Evolutionary conservation across 2,888 invertebrate genomes (phyloP).

Genomic region (Argyresthia goedartella): DNA sequence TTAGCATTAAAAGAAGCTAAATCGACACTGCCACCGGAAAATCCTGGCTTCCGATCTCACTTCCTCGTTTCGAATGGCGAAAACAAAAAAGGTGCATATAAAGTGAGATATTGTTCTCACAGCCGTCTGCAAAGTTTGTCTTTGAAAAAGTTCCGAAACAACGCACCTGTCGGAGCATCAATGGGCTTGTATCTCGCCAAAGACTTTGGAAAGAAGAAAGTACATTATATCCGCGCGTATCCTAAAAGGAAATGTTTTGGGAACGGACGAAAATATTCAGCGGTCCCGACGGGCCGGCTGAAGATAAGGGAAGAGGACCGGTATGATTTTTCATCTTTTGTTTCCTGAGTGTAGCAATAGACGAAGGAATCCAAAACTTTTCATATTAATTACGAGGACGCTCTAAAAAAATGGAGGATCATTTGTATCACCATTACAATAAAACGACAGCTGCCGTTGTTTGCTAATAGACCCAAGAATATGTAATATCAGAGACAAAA

Average conservation of each 20-base stretch:
- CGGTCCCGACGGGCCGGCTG: too few relatives aligned
- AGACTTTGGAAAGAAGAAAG: not conserved
- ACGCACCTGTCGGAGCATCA: constrained; percentile 41
- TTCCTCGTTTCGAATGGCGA: not conserved
- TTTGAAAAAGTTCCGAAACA: constrained; percentile 47
- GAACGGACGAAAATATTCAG: not conserved
- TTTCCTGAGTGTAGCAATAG: too few relatives aligned
- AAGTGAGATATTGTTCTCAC: not conserved
- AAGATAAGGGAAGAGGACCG: too few relatives aligned
- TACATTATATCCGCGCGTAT: not conserved
- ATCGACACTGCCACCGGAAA: not conserved
- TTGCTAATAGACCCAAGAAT: too few relatives aligned
- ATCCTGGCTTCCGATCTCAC: not conserved
- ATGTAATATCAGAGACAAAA: too few relatives aligned
- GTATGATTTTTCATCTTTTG: too few relatives aligned
- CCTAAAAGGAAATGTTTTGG: not conserved
- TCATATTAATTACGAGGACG: too few relatives aligned
- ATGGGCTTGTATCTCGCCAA: constrained; percentile 16
- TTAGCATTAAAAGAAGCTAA: not conserved
- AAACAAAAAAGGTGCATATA: not conserved
- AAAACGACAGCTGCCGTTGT: too few relatives aligned
- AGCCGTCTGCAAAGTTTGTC: constrained; percentile 51
- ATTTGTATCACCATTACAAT: too few relatives aligned
- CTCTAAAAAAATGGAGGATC: too few relatives aligned
- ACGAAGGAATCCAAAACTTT: too few relatives aligned